Conservation (phyloP, 2,113 vertebrate genomes). For the Plecotus auritus region DNA sequence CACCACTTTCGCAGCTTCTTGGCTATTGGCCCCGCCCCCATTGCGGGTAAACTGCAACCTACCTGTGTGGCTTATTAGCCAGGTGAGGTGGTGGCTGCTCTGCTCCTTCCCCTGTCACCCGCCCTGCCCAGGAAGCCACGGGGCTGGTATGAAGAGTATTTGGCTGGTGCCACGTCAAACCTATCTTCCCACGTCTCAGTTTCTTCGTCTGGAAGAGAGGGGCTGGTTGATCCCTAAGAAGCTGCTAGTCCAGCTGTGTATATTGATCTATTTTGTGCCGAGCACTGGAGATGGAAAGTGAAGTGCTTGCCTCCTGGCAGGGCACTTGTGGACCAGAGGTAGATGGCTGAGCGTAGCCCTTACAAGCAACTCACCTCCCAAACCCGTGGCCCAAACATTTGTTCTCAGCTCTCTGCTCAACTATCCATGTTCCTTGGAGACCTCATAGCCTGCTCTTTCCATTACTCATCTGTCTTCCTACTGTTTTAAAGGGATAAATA, state of each 20-base stretch:
- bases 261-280: neutral
- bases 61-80: neutral
- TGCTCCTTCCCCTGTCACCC: neutral
- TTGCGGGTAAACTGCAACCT: neutral
- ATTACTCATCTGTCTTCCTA: neutral
- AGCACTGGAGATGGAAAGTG: neutral
- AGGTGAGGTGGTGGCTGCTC: neutral
- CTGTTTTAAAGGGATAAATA: neutral
- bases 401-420: neutral
- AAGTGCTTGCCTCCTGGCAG: neutral
- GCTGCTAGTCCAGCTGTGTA: neutral
- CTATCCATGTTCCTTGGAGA: neutral
- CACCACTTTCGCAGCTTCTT: neutral
- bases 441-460: neutral
- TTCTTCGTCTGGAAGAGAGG: neutral
- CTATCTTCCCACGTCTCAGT: neutral
- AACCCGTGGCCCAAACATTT: neutral
- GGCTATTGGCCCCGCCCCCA: neutral
- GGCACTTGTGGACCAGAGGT: neutral
- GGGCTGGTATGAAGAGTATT: neutral
- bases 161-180: neutral
- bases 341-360: neutral
- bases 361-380: neutral
- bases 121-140: neutral
- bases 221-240: neutral